Evolutionary conservation across 2,113 vertebrate genomes (phyloP).

Genomic region (Cyanoliseus patagonus): DNA sequence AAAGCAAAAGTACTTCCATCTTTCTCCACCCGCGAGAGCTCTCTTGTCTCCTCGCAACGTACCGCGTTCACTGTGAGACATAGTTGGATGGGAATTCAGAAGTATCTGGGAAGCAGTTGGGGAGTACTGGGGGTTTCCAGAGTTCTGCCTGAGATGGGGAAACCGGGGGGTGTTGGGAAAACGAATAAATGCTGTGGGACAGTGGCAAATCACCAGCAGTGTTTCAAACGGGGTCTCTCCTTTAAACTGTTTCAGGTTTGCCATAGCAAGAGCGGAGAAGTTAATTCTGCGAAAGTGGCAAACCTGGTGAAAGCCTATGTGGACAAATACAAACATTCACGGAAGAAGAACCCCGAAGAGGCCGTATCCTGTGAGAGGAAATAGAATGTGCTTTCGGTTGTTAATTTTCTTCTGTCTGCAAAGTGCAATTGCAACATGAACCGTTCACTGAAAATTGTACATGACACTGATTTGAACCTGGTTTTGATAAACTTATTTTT

Average conservation of each 20-base stretch:
- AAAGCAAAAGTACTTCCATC: not conserved
- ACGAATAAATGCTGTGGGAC: not conserved
- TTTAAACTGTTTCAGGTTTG: constrained; percentile 82
- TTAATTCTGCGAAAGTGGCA: constrained; percentile 95
- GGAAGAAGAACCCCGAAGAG: constrained; percentile 86
- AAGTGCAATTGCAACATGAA: constrained; percentile 93
- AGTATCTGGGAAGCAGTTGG: not conserved
- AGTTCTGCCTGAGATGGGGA: not conserved
- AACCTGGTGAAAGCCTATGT: constrained; percentile 97
- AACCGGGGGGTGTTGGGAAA: not conserved
- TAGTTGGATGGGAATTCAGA: not conserved
- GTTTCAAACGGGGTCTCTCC: not conserved
- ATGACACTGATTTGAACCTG: constrained; percentile 77
- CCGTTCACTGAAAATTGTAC: constrained; percentile 74
- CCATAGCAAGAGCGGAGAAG: constrained; percentile 98
- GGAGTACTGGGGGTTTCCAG: not conserved
- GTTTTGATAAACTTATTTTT: constrained; percentile 91
- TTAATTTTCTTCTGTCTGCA: constrained; percentile 66
- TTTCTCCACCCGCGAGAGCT: not conserved
- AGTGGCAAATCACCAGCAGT: not conserved
- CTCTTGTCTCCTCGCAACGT: not conserved
- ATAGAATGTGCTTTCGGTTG: constrained; percentile 12
- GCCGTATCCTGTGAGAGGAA: constrained; percentile 68
- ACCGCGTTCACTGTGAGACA: not conserved
- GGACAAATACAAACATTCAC: constrained; percentile 95